phyloP scores from a whole-genome alignment of 2,888 invertebrate genomes.

The Adineta ricciae region DNA sequence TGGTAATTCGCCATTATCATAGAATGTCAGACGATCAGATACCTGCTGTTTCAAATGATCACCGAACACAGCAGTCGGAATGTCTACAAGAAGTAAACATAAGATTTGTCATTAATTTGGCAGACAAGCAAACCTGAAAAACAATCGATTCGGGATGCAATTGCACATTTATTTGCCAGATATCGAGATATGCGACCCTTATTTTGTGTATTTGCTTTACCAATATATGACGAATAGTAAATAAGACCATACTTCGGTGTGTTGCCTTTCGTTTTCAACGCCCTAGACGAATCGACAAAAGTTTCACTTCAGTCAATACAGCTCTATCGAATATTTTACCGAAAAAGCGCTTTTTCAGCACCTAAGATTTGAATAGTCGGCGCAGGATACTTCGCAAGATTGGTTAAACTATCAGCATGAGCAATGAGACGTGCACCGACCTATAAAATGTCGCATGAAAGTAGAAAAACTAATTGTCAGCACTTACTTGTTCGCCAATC shows the following conservation, averaged over 20 bases:
- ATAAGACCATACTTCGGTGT: conserved; percentile 96
- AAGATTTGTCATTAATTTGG: too few relatives aligned
- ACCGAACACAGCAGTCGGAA: too few relatives aligned
- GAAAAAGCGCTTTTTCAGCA: conserved; percentile 93
- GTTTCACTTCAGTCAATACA: neutral
- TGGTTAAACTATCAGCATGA: conserved; percentile 92
- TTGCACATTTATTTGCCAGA: conserved; percentile 95
- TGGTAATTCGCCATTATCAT: too few relatives aligned
- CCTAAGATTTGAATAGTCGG: conserved; percentile 95
- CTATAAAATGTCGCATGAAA: conserved; percentile 39
- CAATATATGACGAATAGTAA: conserved; percentile 94
- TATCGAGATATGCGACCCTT: conserved; percentile 94
- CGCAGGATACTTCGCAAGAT: conserved; percentile 92
- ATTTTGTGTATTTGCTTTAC: conserved; percentile 81
- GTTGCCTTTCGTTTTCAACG: conserved; percentile 77
- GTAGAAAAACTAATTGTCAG: too few relatives aligned
- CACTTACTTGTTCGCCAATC: conserved; percentile 72
- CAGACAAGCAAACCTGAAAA: conserved; percentile 62
- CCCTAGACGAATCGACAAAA: conserved; percentile 54
- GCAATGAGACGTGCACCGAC: conserved; percentile 94
- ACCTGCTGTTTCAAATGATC: too few relatives aligned
- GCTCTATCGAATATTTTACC: conserved; percentile 43
- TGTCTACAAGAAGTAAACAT: too few relatives aligned
- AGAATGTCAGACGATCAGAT: too few relatives aligned
- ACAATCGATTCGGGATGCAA: conserved; percentile 93